Conservation (phyloP, 2,888 invertebrate genomes). For the Vannuccia rotundouncinata region DNA sequence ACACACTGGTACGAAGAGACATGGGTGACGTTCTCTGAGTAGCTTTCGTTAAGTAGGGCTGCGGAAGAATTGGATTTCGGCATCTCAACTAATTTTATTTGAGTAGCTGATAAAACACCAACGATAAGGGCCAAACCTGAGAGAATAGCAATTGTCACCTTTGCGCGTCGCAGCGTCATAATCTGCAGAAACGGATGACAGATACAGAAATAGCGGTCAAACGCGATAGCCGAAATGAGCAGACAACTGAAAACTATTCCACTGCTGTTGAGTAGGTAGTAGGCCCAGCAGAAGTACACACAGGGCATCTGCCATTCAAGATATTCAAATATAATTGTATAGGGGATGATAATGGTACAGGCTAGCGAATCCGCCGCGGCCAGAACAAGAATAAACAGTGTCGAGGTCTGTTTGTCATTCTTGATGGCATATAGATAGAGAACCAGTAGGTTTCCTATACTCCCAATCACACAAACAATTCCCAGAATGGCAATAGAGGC, state of each 20-base stretch:
- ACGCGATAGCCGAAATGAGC: slow-evolving; percentile 50
- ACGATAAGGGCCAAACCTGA: neutral
- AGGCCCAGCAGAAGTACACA: slow-evolving; percentile 40
- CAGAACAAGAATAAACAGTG: slow-evolving; percentile 39
- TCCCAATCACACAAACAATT: slow-evolving; percentile 35
- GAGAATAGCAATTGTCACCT: slow-evolving; percentile 34
- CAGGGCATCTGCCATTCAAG: slow-evolving; percentile 32
- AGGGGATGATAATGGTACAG: slow-evolving; percentile 40
- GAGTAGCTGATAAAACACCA: neutral
- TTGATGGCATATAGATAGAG: slow-evolving; percentile 39
- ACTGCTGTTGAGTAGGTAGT: slow-evolving; percentile 49
- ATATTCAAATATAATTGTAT: slow-evolving; percentile 40
- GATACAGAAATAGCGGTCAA: slow-evolving; percentile 50
- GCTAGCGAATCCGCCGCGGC: slow-evolving; percentile 38
- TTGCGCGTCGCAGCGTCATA: slow-evolving; percentile 48
- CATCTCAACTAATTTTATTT: neutral
- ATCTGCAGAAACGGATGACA: slow-evolving; percentile 49
- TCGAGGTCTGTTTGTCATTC: slow-evolving; percentile 40
- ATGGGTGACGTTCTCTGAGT: neutral
- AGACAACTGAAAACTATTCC: slow-evolving; percentile 50
- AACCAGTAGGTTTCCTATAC: slow-evolving; percentile 39
- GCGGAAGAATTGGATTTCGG: neutral
- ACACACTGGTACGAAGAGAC: neutral
- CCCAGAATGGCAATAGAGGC: neutral
- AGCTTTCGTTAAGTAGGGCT: neutral